A percentile compares a stretch with the other conserved stretches of the same genome.
These are phyloP conservation scores for Todiramphus saurophagus DNA, from an alignment of 2,113 vertebrate genomes.

Conservation along the genomic window DNA sequence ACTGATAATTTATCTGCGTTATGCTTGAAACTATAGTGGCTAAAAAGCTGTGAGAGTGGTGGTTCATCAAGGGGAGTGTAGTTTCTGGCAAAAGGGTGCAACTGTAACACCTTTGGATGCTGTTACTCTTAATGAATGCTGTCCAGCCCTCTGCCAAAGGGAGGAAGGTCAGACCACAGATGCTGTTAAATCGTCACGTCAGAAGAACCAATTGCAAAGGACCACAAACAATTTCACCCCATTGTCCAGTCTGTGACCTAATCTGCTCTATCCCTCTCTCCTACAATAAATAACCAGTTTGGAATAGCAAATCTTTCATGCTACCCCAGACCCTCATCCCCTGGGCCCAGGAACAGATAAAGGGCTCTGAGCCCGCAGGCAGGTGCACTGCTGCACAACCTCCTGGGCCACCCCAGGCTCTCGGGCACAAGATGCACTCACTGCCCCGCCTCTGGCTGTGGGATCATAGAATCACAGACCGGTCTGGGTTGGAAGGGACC, in stretches of 20 bases:
- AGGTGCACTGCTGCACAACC: neutral
- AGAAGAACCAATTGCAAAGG: neutral
- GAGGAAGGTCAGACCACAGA: neutral
- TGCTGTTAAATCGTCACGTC: rapidly evolving
- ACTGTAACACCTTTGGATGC: rapidly evolving
- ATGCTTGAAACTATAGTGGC: too few species aligned
- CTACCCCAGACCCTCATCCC: neutral
- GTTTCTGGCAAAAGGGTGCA: neutral
- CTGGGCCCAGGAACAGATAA: neutral
- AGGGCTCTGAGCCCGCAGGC: neutral
- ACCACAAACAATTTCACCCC: neutral
- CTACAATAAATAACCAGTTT: neutral
- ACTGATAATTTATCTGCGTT: neutral
- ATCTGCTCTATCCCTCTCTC: neutral
- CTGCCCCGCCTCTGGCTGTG: too few species aligned
- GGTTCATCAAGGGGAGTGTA: too few species aligned
- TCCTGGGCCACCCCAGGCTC: neutral
- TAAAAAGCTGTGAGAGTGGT: neutral
- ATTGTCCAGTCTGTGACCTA: neutral
- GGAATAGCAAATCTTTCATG: neutral
- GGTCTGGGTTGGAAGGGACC: too few species aligned
- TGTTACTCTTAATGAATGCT: neutral
- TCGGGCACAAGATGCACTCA: neutral
- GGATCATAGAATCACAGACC: too few species aligned
- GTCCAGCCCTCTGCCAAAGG: neutral